Base-by-base conservation (phyloP, 1,140 invertebrate genomes). In the Heliconius hermathena region DNA sequence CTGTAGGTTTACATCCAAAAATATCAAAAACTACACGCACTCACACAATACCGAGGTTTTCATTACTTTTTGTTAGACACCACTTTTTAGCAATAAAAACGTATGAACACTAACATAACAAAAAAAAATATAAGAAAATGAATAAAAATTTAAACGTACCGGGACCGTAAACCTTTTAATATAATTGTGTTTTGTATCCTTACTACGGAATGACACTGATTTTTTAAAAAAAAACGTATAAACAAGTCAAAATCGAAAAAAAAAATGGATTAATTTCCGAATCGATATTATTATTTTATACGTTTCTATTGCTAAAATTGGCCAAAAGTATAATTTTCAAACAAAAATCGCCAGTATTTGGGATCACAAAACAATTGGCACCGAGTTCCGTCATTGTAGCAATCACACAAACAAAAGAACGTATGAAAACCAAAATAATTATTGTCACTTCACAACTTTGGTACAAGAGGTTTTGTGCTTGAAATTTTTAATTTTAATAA, bases 401-500 rank as follows among this genome's bases (percentile, higher is more conserved):
- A 80, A 76, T 72, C 52, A 73, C 70, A 78, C 74, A 72, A 60
- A 49, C 33, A 78, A 76, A 16, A 52, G 22, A 77, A 79, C 41
- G 54, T 52, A 52, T 36, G 70, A 76, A 66, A 76, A 41, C 33
- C 57, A 89, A 83, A 82, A 72, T 77, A 87, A 83, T 90, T 93
- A 92, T 93, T 93, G 91, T 93, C 91, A 85, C 83, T 86, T 86
- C 91, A 92, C 90, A 90, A 92, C 89, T 89, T 89, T 87, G 86
- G 86, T 84, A 84, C 83, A 49, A 60, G 79, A 76, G 54, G 26
- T 74, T 80, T 82, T 82, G 80, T 83, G 78, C 75, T 79, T 77
- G 22, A 73, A 74, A 85, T 87, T 88, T 87, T 29, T 16, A 66
- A 66, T 66, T 66, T 66, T 66, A 66, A 66, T 29, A 66, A 66